Evolutionary conservation across 92 coral and sea anemone genomes (phyloP).

Genomic region (Phenganax stokvisi): DNA sequence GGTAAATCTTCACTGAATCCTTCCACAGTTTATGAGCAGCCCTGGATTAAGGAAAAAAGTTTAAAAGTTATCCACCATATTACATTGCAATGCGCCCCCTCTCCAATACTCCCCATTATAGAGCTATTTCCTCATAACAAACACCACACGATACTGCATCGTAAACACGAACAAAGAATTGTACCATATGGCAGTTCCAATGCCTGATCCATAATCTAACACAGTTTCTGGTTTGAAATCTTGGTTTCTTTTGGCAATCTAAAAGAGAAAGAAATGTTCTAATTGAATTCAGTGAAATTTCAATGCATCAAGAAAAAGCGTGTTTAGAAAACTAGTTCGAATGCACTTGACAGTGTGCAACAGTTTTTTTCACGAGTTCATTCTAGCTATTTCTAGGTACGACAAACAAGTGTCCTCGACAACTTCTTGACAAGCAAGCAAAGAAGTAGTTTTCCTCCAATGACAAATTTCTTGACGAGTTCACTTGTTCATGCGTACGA

Average conservation of each 20-base stretch:
- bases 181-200: slow-evolving; percentile 79
- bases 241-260: slow-evolving; percentile 79
- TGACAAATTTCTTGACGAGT: too few relatives aligned
- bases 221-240: slow-evolving; percentile 81
- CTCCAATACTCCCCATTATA: too few relatives aligned
- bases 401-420: too few relatives aligned
- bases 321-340: too few relatives aligned
- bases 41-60: slow-evolving; percentile 39
- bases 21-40: slow-evolving; percentile 90
- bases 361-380: too few relatives aligned
- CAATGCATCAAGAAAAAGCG: too few relatives aligned
- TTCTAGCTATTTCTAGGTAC: too few relatives aligned
- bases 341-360: too few relatives aligned
- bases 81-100: background rate
- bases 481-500: too few relatives aligned
- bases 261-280: background rate
- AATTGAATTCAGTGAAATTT: too few relatives aligned
- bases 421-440: too few relatives aligned
- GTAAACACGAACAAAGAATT: background rate
- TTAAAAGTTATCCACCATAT: background rate
- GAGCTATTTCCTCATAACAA: background rate
- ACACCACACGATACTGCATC: background rate
- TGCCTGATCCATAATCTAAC: slow-evolving; percentile 93
- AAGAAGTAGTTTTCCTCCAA: too few relatives aligned
- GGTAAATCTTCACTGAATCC: slow-evolving; percentile 70